Percentiles rank a stretch among this genome's conserved stretches.
These are phyloP conservation scores for Aphodius granarius DNA, from an alignment of 2,888 invertebrate species.

Conservation along the genomic window DNA sequence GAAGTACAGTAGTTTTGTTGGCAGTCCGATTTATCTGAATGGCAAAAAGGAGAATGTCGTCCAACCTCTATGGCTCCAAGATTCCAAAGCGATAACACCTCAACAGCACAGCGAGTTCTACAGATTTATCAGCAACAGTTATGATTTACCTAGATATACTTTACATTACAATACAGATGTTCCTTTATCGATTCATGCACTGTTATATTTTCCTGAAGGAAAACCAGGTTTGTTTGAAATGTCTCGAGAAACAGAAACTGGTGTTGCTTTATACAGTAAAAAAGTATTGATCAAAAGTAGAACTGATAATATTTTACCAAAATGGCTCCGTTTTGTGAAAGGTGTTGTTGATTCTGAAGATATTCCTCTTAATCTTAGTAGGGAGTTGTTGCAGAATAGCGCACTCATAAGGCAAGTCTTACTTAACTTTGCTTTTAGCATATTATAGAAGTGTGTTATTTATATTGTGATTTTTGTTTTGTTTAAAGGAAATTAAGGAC, in stretches of 20 bases:
- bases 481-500: conserved; percentile 72
- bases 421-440: too few species aligned
- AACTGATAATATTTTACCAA: conserved; percentile 87
- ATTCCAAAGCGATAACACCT: conserved; percentile 81
- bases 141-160: conserved; percentile 85
- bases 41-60: conserved; percentile 87
- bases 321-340: conserved; percentile 94
- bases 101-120: conserved; percentile 94
- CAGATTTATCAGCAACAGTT: conserved; percentile 82
- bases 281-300: conserved; percentile 92
- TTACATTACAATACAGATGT: conserved; percentile 93
- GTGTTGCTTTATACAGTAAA: conserved; percentile 87
- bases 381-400: conserved; percentile 94
- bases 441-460: conserved; percentile 33
- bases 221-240: conserved; percentile 79
- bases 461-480: neutral
- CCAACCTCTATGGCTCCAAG: conserved; percentile 90
- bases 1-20: conserved; percentile 97
- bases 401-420: conserved; percentile 81
- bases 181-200: conserved; percentile 86
- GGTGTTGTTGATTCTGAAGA: conserved; percentile 99
- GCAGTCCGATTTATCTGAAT: conserved; percentile 89
- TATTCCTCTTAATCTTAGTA: conserved; percentile 94
- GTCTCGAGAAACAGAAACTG: conserved; percentile 80
- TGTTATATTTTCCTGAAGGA: conserved; percentile 92